A percentile compares a stretch with the other conserved stretches of the same genome.
Evolutionary conservation across 2,113 vertebrate species (phyloP).

Genomic region (Chloebia gouldiae): DNA sequence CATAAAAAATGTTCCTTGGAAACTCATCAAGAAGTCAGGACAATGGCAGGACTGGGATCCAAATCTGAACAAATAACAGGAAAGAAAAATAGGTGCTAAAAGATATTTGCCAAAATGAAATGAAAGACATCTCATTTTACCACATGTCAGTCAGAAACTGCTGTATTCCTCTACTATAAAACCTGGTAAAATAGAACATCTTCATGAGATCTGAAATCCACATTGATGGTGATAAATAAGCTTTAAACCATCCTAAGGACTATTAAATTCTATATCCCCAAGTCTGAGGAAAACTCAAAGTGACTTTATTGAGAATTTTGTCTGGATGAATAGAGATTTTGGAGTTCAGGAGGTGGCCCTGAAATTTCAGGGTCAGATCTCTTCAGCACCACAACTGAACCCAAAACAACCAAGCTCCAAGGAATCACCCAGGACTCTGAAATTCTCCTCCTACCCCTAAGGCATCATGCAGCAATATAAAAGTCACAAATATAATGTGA

Average conservation of each 20-base stretch:
- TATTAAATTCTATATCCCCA: background rate
- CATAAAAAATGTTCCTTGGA: background rate
- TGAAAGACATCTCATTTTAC: background rate
- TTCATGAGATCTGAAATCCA: background rate
- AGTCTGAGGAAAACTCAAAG: background rate
- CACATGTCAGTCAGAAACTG: background rate
- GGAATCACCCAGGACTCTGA: background rate
- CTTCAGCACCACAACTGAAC: background rate
- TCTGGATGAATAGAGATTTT: background rate
- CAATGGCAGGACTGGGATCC: background rate
- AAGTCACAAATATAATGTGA: background rate
- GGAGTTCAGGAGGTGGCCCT: background rate
- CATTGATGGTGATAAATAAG: background rate
- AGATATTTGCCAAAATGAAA: background rate
- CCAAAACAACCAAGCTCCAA: background rate
- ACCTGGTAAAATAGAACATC: background rate
- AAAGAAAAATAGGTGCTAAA: background rate
- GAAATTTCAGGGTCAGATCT: constrained; percentile 39
- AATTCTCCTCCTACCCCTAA: background rate
- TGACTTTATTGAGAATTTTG: constrained; percentile 6
- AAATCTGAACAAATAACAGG: background rate
- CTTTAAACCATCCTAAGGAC: background rate
- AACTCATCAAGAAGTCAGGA: background rate
- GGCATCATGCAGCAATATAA: background rate
- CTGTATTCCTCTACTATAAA: background rate